These are phyloP conservation scores for Siphonodentalium dalli DNA, from an alignment of 2,888 invertebrate species.

Conservation along the genomic window DNA sequence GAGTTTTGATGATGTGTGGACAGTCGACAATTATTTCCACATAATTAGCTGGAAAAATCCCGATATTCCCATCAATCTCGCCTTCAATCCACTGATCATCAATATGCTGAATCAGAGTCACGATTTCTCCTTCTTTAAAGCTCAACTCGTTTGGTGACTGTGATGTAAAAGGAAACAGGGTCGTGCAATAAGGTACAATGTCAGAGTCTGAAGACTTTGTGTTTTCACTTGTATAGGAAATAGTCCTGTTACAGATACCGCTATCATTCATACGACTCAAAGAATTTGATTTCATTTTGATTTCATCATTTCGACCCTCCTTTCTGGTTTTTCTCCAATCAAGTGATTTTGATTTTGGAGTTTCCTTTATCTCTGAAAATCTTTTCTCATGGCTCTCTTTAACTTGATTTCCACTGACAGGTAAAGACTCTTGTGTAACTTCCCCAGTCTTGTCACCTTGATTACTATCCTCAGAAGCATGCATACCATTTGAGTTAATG, in stretches of 20 bases:
- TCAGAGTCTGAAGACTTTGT: conserved; percentile 53
- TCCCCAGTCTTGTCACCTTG: no score
- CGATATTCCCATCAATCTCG: conserved; percentile 67
- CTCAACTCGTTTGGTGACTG: conserved; percentile 70
- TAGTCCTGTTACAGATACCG: no score
- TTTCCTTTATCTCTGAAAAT: no score
- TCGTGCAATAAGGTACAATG: conserved; percentile 68
- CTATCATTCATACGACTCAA: no score
- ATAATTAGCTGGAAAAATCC: conserved; percentile 70
- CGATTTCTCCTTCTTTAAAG: conserved; percentile 68
- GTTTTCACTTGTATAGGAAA: conserved; percentile 55
- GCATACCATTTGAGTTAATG: no score
- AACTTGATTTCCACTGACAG: no score
- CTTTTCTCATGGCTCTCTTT: no score
- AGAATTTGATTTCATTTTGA: no score
- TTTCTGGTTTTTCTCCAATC: no score
- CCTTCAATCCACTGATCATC: conserved; percentile 71
- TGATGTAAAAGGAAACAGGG: conserved; percentile 66
- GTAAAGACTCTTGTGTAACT: no score
- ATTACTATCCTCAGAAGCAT: no score
- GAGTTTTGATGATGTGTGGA: conserved; percentile 44
- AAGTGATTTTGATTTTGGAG: no score
- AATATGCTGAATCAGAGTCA: conserved; percentile 68
- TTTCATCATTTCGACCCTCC: background rate
- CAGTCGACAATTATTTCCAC: conserved; percentile 72